These are phyloP conservation scores for Oscheius sp. DNA, from an alignment of 2,888 invertebrate species.

Conservation along the genomic window DNA sequence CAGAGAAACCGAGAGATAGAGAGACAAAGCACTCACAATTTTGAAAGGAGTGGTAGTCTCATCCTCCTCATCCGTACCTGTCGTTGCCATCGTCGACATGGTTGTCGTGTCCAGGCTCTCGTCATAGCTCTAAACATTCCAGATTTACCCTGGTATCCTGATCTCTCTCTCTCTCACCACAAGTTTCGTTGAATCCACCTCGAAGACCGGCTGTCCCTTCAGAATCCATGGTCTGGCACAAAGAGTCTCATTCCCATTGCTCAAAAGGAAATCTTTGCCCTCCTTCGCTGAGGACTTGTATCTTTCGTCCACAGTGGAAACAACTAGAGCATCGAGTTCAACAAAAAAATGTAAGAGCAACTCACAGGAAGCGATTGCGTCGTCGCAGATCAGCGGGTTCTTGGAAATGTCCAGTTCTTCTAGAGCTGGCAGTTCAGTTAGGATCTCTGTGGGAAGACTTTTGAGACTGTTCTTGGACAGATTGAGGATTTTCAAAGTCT, in stretches of 20 bases:
- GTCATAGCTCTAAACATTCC: constrained; percentile 46
- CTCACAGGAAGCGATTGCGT: constrained; percentile 37
- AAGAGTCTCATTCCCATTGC: constrained; percentile 61
- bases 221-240: constrained; percentile 73
- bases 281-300: constrained; percentile 58
- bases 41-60: constrained; percentile 54
- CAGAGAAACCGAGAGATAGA: too few species aligned
- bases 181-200: constrained; percentile 43
- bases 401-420: constrained; percentile 27
- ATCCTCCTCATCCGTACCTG: constrained; percentile 40
- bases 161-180: constrained; percentile 10
- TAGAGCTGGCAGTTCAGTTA: constrained; percentile 63
- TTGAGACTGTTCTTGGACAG: constrained; percentile 87
- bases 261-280: constrained; percentile 56
- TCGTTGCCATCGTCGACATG: constrained; percentile 46
- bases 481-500: constrained; percentile 81
- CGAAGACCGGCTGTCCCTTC: constrained; percentile 41
- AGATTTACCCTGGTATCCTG: background rate
- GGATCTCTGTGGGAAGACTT: constrained; percentile 75
- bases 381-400: constrained; percentile 46
- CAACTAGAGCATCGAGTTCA: constrained; percentile 48
- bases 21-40: constrained; percentile 40
- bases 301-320: constrained; percentile 55
- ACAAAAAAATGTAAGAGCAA: background rate
- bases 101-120: constrained; percentile 64